Base-by-base conservation (phyloP, 2,888 invertebrate species). In the Tinea pellionella region DNA sequence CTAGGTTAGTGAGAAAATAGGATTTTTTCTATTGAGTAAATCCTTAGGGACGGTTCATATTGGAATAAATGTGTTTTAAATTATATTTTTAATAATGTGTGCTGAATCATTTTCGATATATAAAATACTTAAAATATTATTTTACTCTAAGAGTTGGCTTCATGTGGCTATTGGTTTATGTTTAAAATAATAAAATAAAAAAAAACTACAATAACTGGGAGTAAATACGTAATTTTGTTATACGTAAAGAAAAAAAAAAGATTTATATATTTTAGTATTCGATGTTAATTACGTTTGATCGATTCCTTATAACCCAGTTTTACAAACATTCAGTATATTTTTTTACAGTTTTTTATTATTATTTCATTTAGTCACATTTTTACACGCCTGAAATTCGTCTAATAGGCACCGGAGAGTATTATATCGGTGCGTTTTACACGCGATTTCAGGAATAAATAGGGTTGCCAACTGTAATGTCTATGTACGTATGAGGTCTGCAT, bases 1-100 rank as follows among this genome's bases (percentile, higher is more conserved):
- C 80, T 86, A 86, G 83, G 79, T 84, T 86, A 86, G 82, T 83
- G 81, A 84, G 73, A 78, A 65, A 70, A 66, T 76, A 72, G 70
- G 67, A 73, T 72, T 75, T 73, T 76, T 80, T 78, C 73, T 79
- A 60, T 74, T 71, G 74, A 76, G 73, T 77, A 77, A 70, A 74
- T 73, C 71, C 71, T 69, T 65, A 65, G 67, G 67, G 72, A 37
- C 57, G 60, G 61, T 61, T 61, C 30, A 58, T 61, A 53, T 61
- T 61, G 59, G 12, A 37, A n/a, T 37, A 37, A 13, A 63, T 65
- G 18, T 15, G 59, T 61, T 59, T 61, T 42, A 71, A 67, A 53
- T 13, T 59, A 47, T 47, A 47, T 47, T 47, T 47, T 47, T 41
- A 41, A 41, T 41, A 47, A 16, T 47, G 47, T 47, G 47, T 47